phyloP scores from a whole-genome alignment of 2,888 invertebrate species.

The Omphaloscelis lunosa region DNA sequence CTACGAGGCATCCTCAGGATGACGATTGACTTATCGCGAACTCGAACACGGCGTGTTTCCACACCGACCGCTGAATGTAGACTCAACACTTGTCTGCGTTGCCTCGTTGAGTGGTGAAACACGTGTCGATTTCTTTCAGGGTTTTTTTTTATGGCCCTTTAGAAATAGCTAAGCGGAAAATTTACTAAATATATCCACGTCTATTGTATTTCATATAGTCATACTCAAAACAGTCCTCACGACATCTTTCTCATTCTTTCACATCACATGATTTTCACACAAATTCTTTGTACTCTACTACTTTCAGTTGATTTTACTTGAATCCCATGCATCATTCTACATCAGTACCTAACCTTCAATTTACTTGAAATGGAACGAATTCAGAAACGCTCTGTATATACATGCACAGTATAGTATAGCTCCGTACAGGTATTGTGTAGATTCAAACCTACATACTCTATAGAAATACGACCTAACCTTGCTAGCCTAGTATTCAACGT shows the following conservation, averaged over 20 bases:
- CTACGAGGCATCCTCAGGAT: no score
- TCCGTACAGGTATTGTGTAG: slow-evolving; percentile 15
- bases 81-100: no score
- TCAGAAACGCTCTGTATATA: not conserved
- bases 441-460: not conserved
- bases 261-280: not conserved
- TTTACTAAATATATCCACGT: no score
- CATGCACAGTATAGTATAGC: not conserved
- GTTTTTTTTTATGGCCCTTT: no score
- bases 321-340: not conserved
- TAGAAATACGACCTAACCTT: slow-evolving; percentile 18
- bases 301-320: not conserved
- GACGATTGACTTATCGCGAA: no score
- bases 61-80: no score
- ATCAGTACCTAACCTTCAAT: not conserved
- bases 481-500: slow-evolving; percentile 8
- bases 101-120: no score
- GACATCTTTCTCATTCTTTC: not conserved
- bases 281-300: not conserved
- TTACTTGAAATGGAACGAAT: not conserved
- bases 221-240: not conserved
- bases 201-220: no score
- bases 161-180: no score
- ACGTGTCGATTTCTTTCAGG: no score
- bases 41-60: no score